These are phyloP conservation scores for Cirrhinus molitorella DNA, from an alignment of 2,797 vertebrate genomes.

Conservation along the genomic window DNA sequence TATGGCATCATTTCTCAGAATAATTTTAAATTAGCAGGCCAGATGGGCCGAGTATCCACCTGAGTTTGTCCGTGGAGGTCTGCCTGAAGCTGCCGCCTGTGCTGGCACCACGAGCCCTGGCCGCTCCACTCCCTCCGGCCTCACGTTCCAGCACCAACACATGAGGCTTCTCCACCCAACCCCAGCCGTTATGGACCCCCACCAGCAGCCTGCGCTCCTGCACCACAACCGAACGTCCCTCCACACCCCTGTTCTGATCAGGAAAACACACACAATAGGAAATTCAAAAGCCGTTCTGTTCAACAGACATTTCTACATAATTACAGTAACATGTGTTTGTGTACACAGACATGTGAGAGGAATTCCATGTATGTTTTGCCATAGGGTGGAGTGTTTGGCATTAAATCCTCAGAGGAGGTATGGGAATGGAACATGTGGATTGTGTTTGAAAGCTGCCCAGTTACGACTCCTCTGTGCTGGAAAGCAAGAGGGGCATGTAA, in stretches of 20 bases:
- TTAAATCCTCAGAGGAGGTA: constrained; percentile 32
- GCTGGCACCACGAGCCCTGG: constrained; percentile 14
- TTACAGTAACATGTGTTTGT: constrained; percentile 6
- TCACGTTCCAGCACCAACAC: constrained; percentile 84
- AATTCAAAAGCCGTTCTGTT: constrained; percentile 13
- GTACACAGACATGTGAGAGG: constrained; percentile 18
- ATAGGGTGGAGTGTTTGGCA: constrained; percentile 24
- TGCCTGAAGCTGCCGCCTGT: constrained; percentile 27
- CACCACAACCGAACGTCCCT: constrained; percentile 72
- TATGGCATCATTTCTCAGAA: background rate
- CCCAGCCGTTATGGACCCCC: constrained; percentile 90
- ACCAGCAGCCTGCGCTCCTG: constrained; percentile 90
- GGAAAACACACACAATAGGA: constrained; percentile 31
- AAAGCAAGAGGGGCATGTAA: constrained; percentile 24
- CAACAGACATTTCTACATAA: background rate
- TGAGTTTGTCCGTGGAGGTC: constrained; percentile 50
- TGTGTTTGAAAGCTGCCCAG: constrained; percentile 44
- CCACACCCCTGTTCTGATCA: constrained; percentile 73
- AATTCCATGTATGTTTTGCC: constrained; percentile 36
- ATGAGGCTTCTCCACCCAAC: constrained; percentile 88
- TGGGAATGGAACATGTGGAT: constrained; percentile 18
- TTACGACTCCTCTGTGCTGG: constrained; percentile 15
- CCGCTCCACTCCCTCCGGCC: background rate
- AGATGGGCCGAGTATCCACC: constrained; percentile 42
- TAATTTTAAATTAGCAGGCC: background rate